Evolutionary conservation across 2,113 vertebrate species (phyloP).

Genomic region (Hystrix cristata): DNA sequence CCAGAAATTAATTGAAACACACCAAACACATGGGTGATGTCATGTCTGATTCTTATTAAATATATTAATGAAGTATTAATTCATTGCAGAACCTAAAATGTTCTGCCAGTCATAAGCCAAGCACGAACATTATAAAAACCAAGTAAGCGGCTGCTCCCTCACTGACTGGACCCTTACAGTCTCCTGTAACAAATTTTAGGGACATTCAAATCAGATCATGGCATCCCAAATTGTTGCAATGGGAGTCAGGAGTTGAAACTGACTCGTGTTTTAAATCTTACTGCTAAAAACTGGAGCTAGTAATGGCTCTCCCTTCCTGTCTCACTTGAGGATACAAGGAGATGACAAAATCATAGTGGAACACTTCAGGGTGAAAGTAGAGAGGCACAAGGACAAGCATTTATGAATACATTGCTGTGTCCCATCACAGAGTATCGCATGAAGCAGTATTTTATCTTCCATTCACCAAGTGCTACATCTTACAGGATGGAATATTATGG

Average conservation of each 20-base stretch:
- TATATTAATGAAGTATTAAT: conserved; percentile 38
- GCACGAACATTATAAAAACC: conserved; percentile 10
- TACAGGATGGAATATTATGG: neutral
- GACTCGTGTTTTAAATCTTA: neutral
- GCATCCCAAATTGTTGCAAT: neutral
- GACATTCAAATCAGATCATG: conserved; percentile 6
- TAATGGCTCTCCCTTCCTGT: neutral
- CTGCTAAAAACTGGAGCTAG: conserved; percentile 9
- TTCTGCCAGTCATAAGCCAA: neutral
- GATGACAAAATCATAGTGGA: neutral
- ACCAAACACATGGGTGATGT: neutral
- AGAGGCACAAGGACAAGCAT: neutral
- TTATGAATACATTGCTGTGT: neutral
- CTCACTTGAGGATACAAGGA: neutral
- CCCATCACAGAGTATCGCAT: neutral
- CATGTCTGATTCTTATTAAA: conserved; percentile 69
- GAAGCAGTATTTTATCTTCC: neutral
- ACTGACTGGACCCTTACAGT: neutral
- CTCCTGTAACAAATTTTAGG: neutral
- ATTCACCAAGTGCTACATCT: neutral
- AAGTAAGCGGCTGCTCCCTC: conserved; percentile 38
- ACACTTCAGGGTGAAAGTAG: neutral
- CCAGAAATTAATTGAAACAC: conserved; percentile 8
- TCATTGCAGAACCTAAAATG: conserved; percentile 29
- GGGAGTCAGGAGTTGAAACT: neutral